A percentile compares a stretch with the other conserved stretches of the same genome.
Conservation (phyloP, 1,140 invertebrate genomes). For the Euglossa dilemma region DNA sequence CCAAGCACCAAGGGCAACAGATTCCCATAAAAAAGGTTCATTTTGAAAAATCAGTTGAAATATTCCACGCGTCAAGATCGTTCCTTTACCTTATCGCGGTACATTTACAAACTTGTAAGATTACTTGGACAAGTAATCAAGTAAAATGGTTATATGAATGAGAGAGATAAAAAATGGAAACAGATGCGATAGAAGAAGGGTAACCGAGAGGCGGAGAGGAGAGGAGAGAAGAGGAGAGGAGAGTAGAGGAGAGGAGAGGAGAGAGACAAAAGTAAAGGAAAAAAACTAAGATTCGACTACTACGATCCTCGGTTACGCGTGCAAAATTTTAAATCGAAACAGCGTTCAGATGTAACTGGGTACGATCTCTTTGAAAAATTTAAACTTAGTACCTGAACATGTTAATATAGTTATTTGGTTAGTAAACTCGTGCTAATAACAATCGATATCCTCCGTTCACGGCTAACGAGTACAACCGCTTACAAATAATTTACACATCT, state of each 20-base stretch:
- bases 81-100: background rate
- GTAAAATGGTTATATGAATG: background rate
- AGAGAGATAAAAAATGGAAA: background rate
- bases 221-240: background rate
- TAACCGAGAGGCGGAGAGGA: too few species aligned
- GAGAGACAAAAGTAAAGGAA: background rate
- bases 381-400: slow-evolving; percentile 11
- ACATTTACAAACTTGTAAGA: background rate
- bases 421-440: slow-evolving; percentile 54
- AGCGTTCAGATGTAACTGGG: background rate
- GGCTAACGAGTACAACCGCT: background rate
- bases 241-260: background rate
- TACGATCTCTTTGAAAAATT: slow-evolving; percentile 11
- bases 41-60: slow-evolving; percentile 2
- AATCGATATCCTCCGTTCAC: slow-evolving; percentile 9
- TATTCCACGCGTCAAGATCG: background rate
- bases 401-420: slow-evolving; percentile 61
- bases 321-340: background rate
- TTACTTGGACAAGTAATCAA: background rate
- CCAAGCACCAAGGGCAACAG: slow-evolving; percentile 7
- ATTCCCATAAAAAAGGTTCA: background rate
- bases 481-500: background rate
- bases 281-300: background rate
- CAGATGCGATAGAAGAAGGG: background rate
- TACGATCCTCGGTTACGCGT: background rate